phyloP scores from a whole-genome alignment of 1,140 invertebrate species.

The Trachymyrmex cornetzi region DNA sequence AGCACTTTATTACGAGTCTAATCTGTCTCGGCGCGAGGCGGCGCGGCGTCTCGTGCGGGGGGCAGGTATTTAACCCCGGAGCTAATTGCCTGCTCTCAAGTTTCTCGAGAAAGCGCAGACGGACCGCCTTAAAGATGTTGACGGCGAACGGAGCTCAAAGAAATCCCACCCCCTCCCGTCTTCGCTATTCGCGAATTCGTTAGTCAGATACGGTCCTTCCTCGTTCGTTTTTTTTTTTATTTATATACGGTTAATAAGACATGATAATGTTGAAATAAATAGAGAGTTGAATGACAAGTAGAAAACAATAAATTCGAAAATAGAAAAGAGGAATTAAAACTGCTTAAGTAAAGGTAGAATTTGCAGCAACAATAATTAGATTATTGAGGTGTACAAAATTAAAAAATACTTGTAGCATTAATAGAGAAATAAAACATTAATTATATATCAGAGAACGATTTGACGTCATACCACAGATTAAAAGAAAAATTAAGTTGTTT shows the following conservation, averaged over 20 bases:
- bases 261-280: neutral
- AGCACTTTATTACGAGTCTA: constrained; percentile 85
- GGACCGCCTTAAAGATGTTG: constrained; percentile 50
- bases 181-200: neutral
- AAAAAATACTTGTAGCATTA: too few relatives aligned
- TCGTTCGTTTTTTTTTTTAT: too few relatives aligned
- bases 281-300: too few relatives aligned
- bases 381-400: too few relatives aligned
- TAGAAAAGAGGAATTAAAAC: too few relatives aligned
- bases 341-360: too few relatives aligned
- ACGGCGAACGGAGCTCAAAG: constrained; percentile 38
- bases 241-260: neutral
- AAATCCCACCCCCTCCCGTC: neutral
- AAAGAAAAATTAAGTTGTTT: too few relatives aligned
- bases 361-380: too few relatives aligned
- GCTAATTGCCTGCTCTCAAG: constrained; percentile 77
- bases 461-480: too few relatives aligned
- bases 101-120: constrained; percentile 56
- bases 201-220: neutral
- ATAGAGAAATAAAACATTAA: too few relatives aligned
- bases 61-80: constrained; percentile 80
- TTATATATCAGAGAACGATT: too few relatives aligned
- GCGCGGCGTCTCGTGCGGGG: constrained; percentile 51
- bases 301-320: too few relatives aligned
- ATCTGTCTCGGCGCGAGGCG: constrained; percentile 81